These are phyloP conservation scores for Panopea generosa DNA, from an alignment of 2,888 invertebrate genomes.

Conservation along the genomic window DNA sequence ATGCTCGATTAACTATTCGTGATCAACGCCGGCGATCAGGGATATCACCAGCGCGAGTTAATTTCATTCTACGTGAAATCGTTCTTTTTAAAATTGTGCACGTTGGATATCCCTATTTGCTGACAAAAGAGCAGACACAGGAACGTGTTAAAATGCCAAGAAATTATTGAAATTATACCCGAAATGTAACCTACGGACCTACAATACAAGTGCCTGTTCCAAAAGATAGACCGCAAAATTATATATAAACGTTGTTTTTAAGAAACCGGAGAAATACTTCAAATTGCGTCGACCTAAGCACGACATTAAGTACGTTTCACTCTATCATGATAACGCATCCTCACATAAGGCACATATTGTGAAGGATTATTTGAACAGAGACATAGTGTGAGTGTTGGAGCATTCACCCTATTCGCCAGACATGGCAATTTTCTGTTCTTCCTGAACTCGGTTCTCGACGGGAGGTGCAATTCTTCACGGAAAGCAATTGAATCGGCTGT, in stretches of 20 bases:
- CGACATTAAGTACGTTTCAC: neutral
- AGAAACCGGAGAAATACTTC: slow-evolving; percentile 14
- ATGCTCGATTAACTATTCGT: too few species aligned
- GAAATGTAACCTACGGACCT: neutral
- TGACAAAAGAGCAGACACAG: too few species aligned
- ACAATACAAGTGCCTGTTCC: too few species aligned
- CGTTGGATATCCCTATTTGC: too few species aligned
- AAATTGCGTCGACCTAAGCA: neutral
- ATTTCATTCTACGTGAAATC: too few species aligned
- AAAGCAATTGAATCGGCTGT: neutral
- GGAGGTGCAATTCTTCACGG: neutral
- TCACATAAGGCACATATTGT: slow-evolving; percentile 12
- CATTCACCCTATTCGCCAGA: slow-evolving; percentile 8
- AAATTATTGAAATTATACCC: too few species aligned
- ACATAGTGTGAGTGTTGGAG: neutral
- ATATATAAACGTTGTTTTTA: slow-evolving; percentile 7
- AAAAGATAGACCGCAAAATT: slow-evolving; percentile 9
- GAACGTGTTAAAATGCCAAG: too few species aligned
- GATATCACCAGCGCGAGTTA: too few species aligned
- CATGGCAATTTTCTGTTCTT: neutral
- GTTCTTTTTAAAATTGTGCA: too few species aligned
- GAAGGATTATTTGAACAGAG: neutral
- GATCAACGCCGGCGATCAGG: too few species aligned
- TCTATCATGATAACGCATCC: slow-evolving; percentile 10
- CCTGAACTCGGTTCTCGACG: neutral